phyloP scores from a whole-genome alignment of 2,888 invertebrate species.

The Drosophila niveifrons region DNA sequence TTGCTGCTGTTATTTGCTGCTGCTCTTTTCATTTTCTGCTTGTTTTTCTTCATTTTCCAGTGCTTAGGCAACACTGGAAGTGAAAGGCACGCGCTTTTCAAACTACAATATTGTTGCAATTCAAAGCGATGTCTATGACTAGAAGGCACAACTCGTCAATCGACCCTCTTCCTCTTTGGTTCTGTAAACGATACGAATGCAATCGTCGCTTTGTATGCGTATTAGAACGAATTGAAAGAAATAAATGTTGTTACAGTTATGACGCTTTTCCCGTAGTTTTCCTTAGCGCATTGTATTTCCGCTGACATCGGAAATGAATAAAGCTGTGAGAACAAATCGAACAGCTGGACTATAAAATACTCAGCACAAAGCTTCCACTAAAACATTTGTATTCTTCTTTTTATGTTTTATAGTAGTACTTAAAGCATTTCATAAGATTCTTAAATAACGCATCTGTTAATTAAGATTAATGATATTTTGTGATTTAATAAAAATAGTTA shows the following conservation, averaged over 20 bases:
- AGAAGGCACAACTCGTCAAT: neutral
- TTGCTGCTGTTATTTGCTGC: slow-evolving; percentile 34
- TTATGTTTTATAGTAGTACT: no score
- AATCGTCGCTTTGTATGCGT: neutral
- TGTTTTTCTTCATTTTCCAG: slow-evolving; percentile 23
- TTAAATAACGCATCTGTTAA: no score
- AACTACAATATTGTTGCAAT: neutral
- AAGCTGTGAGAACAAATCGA: no score
- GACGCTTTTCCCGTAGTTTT: neutral
- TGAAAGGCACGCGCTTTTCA: slow-evolving; percentile 56
- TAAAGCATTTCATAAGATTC: no score
- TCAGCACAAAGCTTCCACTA: no score
- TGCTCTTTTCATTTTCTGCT: neutral
- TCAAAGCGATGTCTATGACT: neutral
- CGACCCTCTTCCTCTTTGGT: slow-evolving; percentile 17
- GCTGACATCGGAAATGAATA: neutral
- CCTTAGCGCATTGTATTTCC: neutral
- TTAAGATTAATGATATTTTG: no score
- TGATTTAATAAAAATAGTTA: no score
- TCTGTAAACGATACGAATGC: slow-evolving; percentile 42
- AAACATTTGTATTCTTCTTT: no score
- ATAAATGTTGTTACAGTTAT: slow-evolving; percentile 18
- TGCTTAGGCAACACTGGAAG: slow-evolving; percentile 51
- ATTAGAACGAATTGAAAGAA: slow-evolving; percentile 11
- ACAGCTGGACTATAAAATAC: no score